These are phyloP conservation scores for Myripristis jacobus DNA, from an alignment of 2,797 vertebrate genomes.

Conservation along the genomic window DNA sequence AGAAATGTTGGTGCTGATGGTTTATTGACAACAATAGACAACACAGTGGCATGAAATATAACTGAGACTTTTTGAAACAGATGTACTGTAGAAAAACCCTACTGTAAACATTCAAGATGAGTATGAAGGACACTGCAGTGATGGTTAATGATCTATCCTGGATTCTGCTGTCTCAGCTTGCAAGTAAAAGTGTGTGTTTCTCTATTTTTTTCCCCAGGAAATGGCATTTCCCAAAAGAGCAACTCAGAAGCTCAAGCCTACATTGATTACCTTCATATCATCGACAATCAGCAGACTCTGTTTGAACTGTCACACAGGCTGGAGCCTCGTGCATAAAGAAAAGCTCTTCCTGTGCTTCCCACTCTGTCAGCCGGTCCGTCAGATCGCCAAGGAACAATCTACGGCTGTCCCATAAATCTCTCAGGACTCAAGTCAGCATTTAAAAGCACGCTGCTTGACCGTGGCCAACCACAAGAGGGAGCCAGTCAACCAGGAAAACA, in stretches of 20 bases:
- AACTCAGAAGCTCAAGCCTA: slow-evolving; percentile 90
- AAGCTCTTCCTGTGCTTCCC: slow-evolving; percentile 19
- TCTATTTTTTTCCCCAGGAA: slow-evolving; percentile 82
- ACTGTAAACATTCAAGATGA: background rate
- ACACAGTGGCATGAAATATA: background rate
- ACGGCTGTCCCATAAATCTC: slow-evolving; percentile 38
- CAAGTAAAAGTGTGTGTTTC: background rate
- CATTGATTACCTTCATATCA: slow-evolving; percentile 91
- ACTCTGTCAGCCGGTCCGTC: slow-evolving; percentile 20
- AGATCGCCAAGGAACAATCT: slow-evolving; percentile 53
- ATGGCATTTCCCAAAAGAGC: slow-evolving; percentile 88
- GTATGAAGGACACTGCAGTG: background rate
- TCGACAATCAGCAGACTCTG: slow-evolving; percentile 97
- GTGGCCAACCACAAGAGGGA: slow-evolving; percentile 54
- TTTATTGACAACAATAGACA: background rate
- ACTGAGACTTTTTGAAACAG: background rate
- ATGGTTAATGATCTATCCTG: background rate
- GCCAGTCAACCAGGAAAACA: slow-evolving; percentile 49
- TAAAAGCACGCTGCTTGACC: slow-evolving; percentile 29
- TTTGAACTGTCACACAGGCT: slow-evolving; percentile 97
- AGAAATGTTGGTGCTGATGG: too few relatives aligned
- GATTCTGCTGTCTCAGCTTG: background rate
- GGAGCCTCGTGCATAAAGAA: slow-evolving; percentile 88
- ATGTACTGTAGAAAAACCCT: background rate
- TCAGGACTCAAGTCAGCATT: slow-evolving; percentile 67